phyloP scores from a whole-genome alignment of 2,113 vertebrate genomes.

The Hemicordylus capensis region DNA sequence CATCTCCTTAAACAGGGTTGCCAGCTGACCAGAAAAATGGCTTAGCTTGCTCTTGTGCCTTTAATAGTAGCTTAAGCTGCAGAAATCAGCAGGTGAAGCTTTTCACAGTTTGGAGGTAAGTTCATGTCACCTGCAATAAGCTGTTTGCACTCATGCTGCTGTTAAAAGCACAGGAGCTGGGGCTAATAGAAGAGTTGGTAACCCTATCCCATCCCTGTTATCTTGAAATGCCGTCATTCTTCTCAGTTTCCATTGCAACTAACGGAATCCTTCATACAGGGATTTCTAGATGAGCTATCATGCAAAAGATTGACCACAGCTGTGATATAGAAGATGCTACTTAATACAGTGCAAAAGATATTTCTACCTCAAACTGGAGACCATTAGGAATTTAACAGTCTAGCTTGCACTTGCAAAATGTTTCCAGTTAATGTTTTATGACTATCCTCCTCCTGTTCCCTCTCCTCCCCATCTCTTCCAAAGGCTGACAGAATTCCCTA shows the following conservation, averaged over 20 bases:
- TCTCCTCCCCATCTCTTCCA: constrained; percentile 41
- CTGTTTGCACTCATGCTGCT: neutral
- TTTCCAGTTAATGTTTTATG: constrained; percentile 71
- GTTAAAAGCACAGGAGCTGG: neutral
- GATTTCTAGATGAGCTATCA: constrained; percentile 26
- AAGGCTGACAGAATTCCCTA: constrained; percentile 66
- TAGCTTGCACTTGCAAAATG: constrained; percentile 64
- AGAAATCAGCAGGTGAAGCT: neutral
- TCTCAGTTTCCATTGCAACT: neutral
- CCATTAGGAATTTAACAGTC: constrained; percentile 61
- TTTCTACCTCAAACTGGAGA: constrained; percentile 46
- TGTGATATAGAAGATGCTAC: neutral
- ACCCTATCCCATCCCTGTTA: too few species aligned
- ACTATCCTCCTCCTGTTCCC: constrained; percentile 38
- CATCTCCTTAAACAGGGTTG: too few species aligned
- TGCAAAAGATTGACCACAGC: constrained; percentile 14
- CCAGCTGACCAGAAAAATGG: neutral
- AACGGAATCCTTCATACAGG: neutral
- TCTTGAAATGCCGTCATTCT: neutral
- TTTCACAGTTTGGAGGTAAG: neutral
- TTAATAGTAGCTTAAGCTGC: neutral
- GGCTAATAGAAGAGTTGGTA: neutral
- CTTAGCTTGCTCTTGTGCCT: neutral
- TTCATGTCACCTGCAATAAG: neutral
- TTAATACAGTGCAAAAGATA: constrained; percentile 5